These are phyloP conservation scores for Chrysina gloriosa DNA, from an alignment of 2,888 invertebrate species.

Conservation along the genomic window DNA sequence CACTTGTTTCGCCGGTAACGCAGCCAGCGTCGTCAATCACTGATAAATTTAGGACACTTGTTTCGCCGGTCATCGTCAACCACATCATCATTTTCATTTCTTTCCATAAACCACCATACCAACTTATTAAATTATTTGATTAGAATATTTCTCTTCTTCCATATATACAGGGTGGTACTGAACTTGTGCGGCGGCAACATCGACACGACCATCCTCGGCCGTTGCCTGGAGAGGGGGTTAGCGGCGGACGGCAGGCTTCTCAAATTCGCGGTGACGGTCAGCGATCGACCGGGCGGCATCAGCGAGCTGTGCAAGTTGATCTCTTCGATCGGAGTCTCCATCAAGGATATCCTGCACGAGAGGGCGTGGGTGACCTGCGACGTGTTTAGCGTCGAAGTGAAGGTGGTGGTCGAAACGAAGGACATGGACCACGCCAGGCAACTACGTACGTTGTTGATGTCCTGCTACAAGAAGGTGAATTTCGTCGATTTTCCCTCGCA, in stretches of 20 bases:
- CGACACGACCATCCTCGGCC: slow-evolving; percentile 89
- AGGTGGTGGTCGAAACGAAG: slow-evolving; percentile 90
- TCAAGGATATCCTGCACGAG: slow-evolving; percentile 97
- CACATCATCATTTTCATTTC: no score
- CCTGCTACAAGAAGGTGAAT: slow-evolving; percentile 69
- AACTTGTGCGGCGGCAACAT: slow-evolving; percentile 91
- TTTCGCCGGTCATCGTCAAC: no score
- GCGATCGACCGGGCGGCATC: slow-evolving; percentile 89
- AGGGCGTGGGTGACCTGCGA: slow-evolving; percentile 93
- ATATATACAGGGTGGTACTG: slow-evolving; percentile 79
- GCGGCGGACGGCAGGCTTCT: slow-evolving; percentile 86
- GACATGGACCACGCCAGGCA: slow-evolving; percentile 81
- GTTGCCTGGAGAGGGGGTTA: slow-evolving; percentile 88
- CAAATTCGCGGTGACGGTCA: slow-evolving; percentile 82
- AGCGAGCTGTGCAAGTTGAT: slow-evolving; percentile 85
- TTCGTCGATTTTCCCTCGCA: slow-evolving; percentile 63
- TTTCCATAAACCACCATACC: no score
- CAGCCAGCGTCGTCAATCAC: no score
- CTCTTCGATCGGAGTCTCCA: slow-evolving; percentile 83
- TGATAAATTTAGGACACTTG: no score
- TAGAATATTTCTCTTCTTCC: not conserved
- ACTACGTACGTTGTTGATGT: slow-evolving; percentile 69
- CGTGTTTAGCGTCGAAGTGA: slow-evolving; percentile 86
- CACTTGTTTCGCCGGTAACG: no score
- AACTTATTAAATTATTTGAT: not conserved